Evolutionary conservation across 2,888 invertebrate species (phyloP).

Genomic region (Brachyptera risi): DNA sequence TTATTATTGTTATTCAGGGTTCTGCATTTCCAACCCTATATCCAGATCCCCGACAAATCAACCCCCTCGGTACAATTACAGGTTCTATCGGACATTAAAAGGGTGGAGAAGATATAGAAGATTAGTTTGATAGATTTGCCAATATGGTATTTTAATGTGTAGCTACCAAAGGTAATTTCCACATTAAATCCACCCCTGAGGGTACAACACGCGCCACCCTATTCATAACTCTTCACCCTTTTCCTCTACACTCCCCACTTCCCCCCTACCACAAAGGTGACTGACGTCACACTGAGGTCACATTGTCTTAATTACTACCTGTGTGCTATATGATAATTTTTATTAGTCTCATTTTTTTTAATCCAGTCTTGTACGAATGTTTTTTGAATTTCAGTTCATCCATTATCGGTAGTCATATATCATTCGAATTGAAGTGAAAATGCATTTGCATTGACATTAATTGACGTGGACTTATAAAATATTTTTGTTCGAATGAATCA

Average conservation of each 20-base stretch:
- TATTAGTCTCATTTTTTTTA: too few relatives aligned
- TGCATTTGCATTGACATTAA: too few relatives aligned
- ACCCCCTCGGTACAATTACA: slow-evolving; percentile 6
- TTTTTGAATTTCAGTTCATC: too few relatives aligned
- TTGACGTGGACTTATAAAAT: too few relatives aligned
- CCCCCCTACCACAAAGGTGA: not conserved
- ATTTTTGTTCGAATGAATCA: too few relatives aligned
- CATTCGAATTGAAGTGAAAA: too few relatives aligned
- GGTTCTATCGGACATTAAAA: slow-evolving; percentile 9
- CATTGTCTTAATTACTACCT: not conserved
- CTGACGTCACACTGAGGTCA: not conserved
- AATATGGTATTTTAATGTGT: slow-evolving; percentile 22
- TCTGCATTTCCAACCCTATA: slow-evolving; percentile 3
- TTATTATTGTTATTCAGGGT: too few relatives aligned
- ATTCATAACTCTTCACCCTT: too few relatives aligned
- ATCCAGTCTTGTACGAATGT: too few relatives aligned
- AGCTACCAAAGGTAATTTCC: slow-evolving; percentile 18
- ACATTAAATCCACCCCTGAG: slow-evolving; percentile 13
- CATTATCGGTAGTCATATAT: too few relatives aligned
- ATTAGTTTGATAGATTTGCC: slow-evolving; percentile 16
- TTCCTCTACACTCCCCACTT: too few relatives aligned
- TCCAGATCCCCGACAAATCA: not conserved
- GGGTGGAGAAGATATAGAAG: slow-evolving; percentile 14
- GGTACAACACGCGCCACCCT: not conserved
- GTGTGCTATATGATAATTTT: not conserved